Percentiles rank a stretch among this genome's conserved stretches.
Conservation (phyloP, 2,113 vertebrate genomes). For the Sciurus niger region DNA sequence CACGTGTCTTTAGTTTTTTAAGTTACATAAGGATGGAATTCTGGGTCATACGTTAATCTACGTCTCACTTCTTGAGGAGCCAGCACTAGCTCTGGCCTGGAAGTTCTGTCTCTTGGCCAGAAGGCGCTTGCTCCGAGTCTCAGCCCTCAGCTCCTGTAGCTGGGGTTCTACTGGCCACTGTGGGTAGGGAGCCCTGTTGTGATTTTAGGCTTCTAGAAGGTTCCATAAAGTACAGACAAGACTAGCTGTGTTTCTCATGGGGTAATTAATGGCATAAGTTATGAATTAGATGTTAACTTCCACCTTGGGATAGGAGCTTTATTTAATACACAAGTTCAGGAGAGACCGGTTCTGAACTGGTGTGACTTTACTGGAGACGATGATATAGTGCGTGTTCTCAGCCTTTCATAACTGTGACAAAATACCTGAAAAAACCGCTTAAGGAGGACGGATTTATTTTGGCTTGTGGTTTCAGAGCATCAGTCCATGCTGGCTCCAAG, state of each 20-base stretch:
- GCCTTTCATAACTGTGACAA: too few relatives aligned
- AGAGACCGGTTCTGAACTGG: accelerated
- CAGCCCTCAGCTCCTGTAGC: not conserved
- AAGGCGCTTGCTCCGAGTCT: not conserved
- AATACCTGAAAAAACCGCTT: too few relatives aligned
- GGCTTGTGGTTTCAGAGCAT: too few relatives aligned
- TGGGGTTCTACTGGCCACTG: accelerated
- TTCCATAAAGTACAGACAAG: not conserved
- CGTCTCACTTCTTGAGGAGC: not conserved
- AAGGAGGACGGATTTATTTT: too few relatives aligned
- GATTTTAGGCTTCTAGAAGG: not conserved
- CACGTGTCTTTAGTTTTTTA: not conserved
- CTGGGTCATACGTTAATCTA: not conserved
- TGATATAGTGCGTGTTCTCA: too few relatives aligned
- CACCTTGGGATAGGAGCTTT: not conserved
- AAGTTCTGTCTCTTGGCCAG: not conserved
- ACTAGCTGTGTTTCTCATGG: too few relatives aligned
- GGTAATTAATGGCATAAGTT: not conserved
- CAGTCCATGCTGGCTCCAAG: too few relatives aligned
- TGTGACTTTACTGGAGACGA: too few relatives aligned
- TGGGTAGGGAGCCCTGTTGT: not conserved
- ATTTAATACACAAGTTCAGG: not conserved
- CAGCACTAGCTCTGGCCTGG: too few relatives aligned
- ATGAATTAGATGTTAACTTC: not conserved
- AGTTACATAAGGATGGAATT: not conserved